Conservation (phyloP, 2,888 invertebrate genomes). For the Coremacera marginata region DNA sequence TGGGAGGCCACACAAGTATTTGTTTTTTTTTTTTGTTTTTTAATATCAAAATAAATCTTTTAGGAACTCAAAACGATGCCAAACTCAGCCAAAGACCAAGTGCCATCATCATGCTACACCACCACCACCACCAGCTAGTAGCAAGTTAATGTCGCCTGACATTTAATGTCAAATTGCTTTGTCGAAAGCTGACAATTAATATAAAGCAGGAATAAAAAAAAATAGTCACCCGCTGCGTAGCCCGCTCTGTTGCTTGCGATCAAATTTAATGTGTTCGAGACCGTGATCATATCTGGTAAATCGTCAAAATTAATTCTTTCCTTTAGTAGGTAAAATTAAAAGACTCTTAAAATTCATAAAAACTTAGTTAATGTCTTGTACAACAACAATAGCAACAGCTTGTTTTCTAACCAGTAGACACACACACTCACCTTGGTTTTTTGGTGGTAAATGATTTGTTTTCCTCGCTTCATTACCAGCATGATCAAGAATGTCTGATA, state of each 20-base stretch:
- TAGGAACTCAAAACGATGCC: neutral
- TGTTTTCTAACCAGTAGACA: neutral
- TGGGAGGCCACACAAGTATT: neutral
- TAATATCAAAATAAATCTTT: constrained; percentile 3
- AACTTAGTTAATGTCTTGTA: neutral
- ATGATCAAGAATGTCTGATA: constrained; percentile 5
- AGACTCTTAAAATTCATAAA: no score
- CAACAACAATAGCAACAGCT: neutral
- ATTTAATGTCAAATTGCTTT: neutral
- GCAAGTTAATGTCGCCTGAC: no score
- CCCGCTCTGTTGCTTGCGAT: neutral
- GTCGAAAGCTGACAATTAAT: constrained; percentile 17
- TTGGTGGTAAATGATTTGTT: neutral
- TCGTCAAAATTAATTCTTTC: no score
- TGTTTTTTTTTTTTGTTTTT: no score
- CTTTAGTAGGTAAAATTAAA: no score
- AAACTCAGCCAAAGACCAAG: no score
- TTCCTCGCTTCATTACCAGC: neutral
- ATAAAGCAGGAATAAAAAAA: neutral
- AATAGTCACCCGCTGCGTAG: neutral
- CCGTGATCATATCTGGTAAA: no score
- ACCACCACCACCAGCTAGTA: no score
- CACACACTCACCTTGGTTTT: no score
- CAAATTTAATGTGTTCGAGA: no score
- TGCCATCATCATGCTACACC: no score